phyloP scores from a whole-genome alignment of 2,113 vertebrate genomes.

The Todiramphus chloris region DNA sequence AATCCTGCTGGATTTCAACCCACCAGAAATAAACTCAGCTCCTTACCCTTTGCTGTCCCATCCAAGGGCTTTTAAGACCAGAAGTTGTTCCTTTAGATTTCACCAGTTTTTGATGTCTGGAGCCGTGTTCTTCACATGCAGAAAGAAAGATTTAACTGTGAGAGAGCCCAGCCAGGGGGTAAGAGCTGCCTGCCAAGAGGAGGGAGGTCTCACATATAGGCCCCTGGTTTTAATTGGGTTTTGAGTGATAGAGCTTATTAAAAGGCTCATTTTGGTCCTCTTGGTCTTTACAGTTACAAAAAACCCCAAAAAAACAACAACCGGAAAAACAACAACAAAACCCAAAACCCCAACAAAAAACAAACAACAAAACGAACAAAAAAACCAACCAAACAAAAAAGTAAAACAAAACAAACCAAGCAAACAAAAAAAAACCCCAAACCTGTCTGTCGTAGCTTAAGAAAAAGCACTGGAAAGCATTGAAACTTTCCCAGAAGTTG shows the following conservation, averaged over 20 bases:
- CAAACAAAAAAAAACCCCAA: too few relatives aligned
- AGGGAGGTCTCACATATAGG: too few relatives aligned
- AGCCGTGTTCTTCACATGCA: too few relatives aligned
- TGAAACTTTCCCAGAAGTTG: not conserved
- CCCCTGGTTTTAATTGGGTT: not conserved
- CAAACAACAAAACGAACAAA: too few relatives aligned
- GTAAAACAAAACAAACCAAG: too few relatives aligned
- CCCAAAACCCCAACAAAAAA: too few relatives aligned
- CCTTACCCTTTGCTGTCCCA: not conserved
- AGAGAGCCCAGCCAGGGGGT: not conserved
- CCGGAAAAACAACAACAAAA: too few relatives aligned
- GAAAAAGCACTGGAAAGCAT: not conserved
- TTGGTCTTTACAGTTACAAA: slow-evolving; percentile 5
- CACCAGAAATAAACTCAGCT: not conserved
- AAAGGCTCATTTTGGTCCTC: not conserved
- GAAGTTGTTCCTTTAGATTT: not conserved
- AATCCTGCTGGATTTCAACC: not conserved
- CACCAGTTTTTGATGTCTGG: not conserved
- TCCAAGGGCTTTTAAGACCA: not conserved
- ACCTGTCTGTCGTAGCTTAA: not conserved
- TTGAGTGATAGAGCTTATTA: not conserved
- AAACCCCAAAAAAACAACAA: not conserved
- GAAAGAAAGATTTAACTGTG: too few relatives aligned
- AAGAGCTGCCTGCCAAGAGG: not conserved
- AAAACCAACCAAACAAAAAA: too few relatives aligned